phyloP scores from a whole-genome alignment of 2,113 vertebrate species.

The Dasypus novemcinctus region DNA sequence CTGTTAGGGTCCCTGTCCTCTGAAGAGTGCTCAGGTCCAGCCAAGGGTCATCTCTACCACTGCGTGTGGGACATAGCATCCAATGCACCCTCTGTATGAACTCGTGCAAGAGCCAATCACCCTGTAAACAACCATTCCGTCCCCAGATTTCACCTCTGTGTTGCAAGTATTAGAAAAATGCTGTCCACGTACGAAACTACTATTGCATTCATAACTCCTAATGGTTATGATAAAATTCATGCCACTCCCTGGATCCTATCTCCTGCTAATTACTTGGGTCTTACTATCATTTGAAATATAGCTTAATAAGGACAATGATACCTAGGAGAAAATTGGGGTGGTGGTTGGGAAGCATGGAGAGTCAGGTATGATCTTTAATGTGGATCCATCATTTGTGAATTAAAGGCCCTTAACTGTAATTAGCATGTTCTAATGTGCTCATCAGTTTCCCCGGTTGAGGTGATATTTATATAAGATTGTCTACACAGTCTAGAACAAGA shows the following conservation, averaged over 20 bases:
- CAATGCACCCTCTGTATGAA: background rate
- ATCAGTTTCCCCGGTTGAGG: background rate
- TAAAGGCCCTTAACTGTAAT: background rate
- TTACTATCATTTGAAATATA: background rate
- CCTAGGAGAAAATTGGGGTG: background rate
- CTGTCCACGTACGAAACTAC: background rate
- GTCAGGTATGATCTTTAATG: background rate
- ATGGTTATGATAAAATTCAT: constrained; percentile 27
- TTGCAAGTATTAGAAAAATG: background rate
- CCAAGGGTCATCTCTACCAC: background rate
- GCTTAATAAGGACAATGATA: background rate
- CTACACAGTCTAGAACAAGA: background rate
- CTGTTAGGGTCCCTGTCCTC: background rate
- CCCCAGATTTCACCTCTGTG: background rate
- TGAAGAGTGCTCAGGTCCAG: background rate
- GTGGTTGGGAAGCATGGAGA: background rate
- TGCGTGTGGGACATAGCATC: background rate
- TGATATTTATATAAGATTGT: constrained; percentile 6
- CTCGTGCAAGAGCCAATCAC: background rate
- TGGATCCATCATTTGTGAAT: background rate
- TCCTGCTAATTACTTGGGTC: background rate
- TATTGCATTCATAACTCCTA: background rate
- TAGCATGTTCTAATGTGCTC: background rate
- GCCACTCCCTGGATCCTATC: background rate
- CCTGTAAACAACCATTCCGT: background rate